A percentile compares a stretch with the other conserved stretches of the same genome.
These are phyloP conservation scores for Sylvilagus floridanus DNA, from an alignment of 2,797 vertebrate genomes.

Conservation along the genomic window DNA sequence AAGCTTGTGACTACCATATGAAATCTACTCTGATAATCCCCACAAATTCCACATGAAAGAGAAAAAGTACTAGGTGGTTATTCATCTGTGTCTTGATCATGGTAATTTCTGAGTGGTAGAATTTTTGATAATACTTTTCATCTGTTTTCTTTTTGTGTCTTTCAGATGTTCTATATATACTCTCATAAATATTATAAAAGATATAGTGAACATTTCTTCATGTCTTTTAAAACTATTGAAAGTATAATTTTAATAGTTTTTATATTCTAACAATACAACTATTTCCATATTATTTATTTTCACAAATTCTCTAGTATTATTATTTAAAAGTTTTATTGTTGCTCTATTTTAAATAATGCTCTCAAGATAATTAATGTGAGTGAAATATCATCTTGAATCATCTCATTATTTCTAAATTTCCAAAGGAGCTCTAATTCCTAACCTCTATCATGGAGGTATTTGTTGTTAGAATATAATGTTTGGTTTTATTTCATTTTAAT, in stretches of 20 bases:
- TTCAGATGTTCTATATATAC: background rate
- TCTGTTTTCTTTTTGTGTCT: background rate
- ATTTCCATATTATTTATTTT: constrained; percentile 6
- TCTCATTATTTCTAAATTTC: background rate
- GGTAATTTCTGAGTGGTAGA: background rate
- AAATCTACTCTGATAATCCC: background rate
- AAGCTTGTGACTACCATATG: background rate
- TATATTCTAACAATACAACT: background rate
- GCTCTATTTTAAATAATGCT: constrained; percentile 28
- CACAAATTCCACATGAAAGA: background rate
- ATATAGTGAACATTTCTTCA: background rate
- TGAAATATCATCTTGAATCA: constrained; percentile 30
- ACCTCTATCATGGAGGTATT: background rate
- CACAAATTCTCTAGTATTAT: constrained; percentile 7
- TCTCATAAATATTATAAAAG: constrained; percentile 44
- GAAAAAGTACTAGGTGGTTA: background rate
- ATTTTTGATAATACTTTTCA: background rate
- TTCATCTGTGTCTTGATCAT: background rate
- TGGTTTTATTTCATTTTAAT: too few relatives aligned
- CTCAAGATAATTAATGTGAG: background rate
- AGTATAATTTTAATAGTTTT: background rate
- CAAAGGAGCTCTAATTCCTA: background rate
- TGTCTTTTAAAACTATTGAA: background rate
- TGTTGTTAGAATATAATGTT: background rate
- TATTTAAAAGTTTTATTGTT: constrained; percentile 6